Conservation (phyloP, 2,888 invertebrate species). For the Lissocephala sabroskyi region DNA sequence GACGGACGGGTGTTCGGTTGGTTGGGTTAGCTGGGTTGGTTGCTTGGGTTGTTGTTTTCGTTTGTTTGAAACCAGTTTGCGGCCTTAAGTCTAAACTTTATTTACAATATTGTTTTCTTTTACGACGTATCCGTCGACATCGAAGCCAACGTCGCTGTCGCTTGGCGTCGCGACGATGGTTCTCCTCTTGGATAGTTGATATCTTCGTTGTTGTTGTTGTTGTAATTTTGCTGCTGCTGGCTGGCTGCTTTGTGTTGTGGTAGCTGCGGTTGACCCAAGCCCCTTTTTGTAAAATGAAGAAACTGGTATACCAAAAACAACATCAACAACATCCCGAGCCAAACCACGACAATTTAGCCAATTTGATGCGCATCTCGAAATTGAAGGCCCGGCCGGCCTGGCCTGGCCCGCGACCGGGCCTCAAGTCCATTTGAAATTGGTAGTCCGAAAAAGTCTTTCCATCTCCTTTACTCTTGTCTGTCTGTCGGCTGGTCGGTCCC, state of each 20-base stretch:
- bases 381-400: neutral
- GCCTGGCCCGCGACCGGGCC: too few species aligned
- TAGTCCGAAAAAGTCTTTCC: too few species aligned
- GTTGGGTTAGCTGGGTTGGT: too few species aligned
- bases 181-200: neutral
- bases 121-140: slow-evolving; percentile 42
- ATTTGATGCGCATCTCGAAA: slow-evolving; percentile 57
- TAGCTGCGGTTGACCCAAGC: slow-evolving; percentile 50
- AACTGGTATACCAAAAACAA: slow-evolving; percentile 54
- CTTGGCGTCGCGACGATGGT: slow-evolving; percentile 1
- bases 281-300: slow-evolving; percentile 64
- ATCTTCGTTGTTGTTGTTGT: slow-evolving; percentile 34
- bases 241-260: too few species aligned
- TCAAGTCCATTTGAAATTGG: too few species aligned
- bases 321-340: neutral
- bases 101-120: slow-evolving; percentile 65
- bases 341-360: slow-evolving; percentile 58
- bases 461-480: too few species aligned
- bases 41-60: slow-evolving; percentile 3
- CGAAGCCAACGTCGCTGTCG: slow-evolving; percentile 26
- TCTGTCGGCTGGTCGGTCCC: slow-evolving; percentile 54
- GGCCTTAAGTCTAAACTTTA: slow-evolving; percentile 58
- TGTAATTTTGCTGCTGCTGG: too few species aligned
- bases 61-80: slow-evolving; percentile 49
- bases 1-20: too few species aligned